These are phyloP conservation scores for Prionailurus viverrinus DNA, from an alignment of 2,113 vertebrate genomes.

Conservation along the genomic window DNA sequence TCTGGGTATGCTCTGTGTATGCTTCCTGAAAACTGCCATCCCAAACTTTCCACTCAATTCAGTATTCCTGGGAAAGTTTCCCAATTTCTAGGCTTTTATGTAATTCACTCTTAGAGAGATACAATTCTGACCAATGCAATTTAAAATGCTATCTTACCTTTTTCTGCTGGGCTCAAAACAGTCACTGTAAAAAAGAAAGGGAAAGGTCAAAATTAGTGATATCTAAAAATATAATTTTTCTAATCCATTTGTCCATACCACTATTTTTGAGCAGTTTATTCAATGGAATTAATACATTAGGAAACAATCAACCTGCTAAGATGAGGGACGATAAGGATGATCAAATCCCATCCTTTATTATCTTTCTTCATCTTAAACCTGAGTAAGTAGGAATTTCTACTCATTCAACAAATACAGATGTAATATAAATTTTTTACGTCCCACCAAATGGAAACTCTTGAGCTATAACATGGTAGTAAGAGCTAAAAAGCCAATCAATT, in stretches of 20 bases:
- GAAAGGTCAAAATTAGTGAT: constrained; percentile 61
- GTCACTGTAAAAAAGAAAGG: constrained; percentile 90
- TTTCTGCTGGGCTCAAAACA: constrained; percentile 92
- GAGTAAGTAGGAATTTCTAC: neutral
- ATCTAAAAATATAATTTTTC: constrained; percentile 39
- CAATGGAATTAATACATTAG: neutral
- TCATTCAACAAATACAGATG: constrained; percentile 19
- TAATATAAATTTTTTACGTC: neutral
- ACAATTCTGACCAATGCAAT: constrained; percentile 22
- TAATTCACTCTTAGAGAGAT: constrained; percentile 60
- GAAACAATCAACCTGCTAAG: neutral
- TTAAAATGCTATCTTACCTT: constrained; percentile 89
- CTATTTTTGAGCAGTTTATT: constrained; percentile 50
- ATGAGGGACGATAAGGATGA: constrained; percentile 16
- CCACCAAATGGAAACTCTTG: neutral
- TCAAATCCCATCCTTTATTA: constrained; percentile 30
- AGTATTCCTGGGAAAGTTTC: constrained; percentile 28
- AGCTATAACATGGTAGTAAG: neutral
- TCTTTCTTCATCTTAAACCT: constrained; percentile 30
- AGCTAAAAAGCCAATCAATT: constrained; percentile 26
- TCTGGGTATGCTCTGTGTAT: neutral
- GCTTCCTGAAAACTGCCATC: neutral
- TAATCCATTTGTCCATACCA: constrained; percentile 29
- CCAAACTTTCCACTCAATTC: constrained; percentile 39
- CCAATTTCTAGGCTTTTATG: constrained; percentile 25